A percentile compares a stretch with the other conserved stretches of the same genome.
These are phyloP conservation scores for Brachionus calyciflorus DNA, from an alignment of 1,140 invertebrate species.

Conservation along the genomic window DNA sequence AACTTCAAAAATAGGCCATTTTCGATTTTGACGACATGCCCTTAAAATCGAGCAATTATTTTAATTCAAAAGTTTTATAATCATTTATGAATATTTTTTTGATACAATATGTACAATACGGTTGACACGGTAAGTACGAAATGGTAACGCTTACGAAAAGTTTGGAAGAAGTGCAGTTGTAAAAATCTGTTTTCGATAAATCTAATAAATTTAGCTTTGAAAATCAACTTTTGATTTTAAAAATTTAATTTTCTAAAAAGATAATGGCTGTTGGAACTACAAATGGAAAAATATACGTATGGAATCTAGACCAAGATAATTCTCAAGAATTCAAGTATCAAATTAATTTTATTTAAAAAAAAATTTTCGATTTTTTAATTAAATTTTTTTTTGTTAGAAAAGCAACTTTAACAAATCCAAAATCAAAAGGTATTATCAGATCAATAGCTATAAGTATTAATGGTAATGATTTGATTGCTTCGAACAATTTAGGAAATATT, in stretches of 20 bases:
- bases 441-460: conserved; percentile 15
- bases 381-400: neutral
- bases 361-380: neutral
- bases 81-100: too few species aligned
- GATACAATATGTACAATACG: too few species aligned
- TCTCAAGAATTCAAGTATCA: neutral
- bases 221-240: neutral
- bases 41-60: too few species aligned
- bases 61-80: too few species aligned
- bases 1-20: too few species aligned
- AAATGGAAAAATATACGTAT: conserved; percentile 27
- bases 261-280: neutral
- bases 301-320: neutral
- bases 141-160: too few species aligned
- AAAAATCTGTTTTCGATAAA: too few species aligned
- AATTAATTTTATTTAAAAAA: too few species aligned
- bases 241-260: neutral
- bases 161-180: too few species aligned
- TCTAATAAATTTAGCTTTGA: too few species aligned
- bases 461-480: neutral
- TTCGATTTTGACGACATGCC: too few species aligned
- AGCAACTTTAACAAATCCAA: neutral
- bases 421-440: conserved; percentile 6
- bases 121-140: too few species aligned
- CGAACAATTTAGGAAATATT: conserved; percentile 18